phyloP scores from a whole-genome alignment of 2,888 invertebrate genomes.

The Siphonodentalium dalli region DNA sequence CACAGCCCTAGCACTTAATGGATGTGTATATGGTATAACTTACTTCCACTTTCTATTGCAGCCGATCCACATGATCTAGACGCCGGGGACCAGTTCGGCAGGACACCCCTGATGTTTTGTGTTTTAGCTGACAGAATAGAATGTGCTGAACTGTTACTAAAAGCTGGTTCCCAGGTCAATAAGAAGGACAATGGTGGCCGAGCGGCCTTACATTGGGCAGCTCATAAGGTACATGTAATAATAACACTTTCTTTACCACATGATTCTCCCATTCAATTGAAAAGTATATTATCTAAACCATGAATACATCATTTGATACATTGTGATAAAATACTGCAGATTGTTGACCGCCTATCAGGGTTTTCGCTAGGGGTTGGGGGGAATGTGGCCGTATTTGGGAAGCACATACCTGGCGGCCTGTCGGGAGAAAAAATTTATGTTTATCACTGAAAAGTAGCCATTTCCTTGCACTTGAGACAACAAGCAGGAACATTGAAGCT shows the following conservation, averaged over 20 bases:
- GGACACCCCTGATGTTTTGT: conserved; percentile 64
- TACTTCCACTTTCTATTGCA: conserved; percentile 8
- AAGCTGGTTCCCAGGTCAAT: conserved; percentile 60
- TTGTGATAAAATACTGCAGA: too few species aligned
- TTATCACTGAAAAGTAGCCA: too few species aligned
- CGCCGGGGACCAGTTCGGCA: conserved; percentile 62
- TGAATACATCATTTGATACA: too few species aligned
- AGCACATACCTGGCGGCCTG: too few species aligned
- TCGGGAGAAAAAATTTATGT: too few species aligned
- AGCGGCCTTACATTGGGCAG: conserved; percentile 65
- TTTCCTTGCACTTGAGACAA: too few species aligned
- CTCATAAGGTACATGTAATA: conserved; percentile 56
- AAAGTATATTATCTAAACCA: too few species aligned
- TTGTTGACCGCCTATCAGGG: too few species aligned
- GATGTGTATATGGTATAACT: background rate
- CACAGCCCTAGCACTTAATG: background rate
- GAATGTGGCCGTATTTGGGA: too few species aligned
- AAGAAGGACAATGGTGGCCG: conserved; percentile 61
- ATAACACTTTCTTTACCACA: background rate
- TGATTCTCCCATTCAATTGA: background rate
- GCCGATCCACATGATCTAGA: conserved; percentile 43
- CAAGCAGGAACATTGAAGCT: too few species aligned
- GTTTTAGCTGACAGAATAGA: conserved; percentile 62
- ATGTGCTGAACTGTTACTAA: conserved; percentile 62
- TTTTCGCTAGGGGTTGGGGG: too few species aligned